Evolutionary conservation across 2,797 vertebrate species (phyloP), one percentile per base, ranked within the genome.

Genomic region (Neostethus bicornis): DNA sequence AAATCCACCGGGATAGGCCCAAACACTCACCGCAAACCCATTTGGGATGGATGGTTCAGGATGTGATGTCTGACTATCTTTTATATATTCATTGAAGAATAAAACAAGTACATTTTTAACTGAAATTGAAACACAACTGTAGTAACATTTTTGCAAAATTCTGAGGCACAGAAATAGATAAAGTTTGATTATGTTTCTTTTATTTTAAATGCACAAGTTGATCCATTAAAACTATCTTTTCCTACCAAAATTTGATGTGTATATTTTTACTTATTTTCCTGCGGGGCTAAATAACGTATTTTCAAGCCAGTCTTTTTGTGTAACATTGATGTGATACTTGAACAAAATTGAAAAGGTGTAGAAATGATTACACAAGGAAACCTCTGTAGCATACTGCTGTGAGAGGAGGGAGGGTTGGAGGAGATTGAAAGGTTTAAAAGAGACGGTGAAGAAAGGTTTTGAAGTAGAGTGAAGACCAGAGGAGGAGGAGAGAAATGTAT

Each of bases 351-450:
- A 19, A 56, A 72, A 38, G 34, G 54, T 67, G 48, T 78, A 70
- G 20, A 61, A 81, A 71, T 54, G 41, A 25, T 23, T 17, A 31
- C 28, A 72, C 67, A 50, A 82, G 78, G 44, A 70, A 75, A 61
- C 51, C 68, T 37, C 28, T 57, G 48, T 75, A 70, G 69, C 70
- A 20, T 28, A 2, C 28, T 59, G 66, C 71, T 21, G 7, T 69
- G 58, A 65, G 63, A 42, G 50, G 77, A 73, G 73, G 81, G 83
- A 66, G 67, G 74, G 58, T 19, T 37, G 52, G 61, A 57, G 20
- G 69, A 56, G 60, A 64, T 60, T 59, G 61, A 29, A 77, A 23
- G 49, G 70, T 83, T 86, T 81, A 87, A 81, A 86, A 63, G 60
- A 70, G 51, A 69, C 48, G 25, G 26, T 32, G 77, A 65, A 77